Conservation (phyloP, 1,140 invertebrate species). For the Microplitis mediator region DNA sequence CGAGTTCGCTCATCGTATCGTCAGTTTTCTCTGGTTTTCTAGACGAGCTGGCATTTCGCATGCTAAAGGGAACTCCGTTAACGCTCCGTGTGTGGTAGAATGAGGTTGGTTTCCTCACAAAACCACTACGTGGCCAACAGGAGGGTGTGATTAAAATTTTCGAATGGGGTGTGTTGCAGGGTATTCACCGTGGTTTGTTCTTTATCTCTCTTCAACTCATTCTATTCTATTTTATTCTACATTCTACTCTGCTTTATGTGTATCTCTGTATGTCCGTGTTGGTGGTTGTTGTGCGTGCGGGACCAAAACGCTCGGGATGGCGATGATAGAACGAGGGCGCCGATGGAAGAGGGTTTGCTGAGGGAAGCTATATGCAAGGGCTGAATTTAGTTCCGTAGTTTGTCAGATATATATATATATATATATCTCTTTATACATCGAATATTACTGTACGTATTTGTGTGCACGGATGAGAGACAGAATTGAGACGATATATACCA, state of each 20-base stretch:
- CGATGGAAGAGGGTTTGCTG: background rate
- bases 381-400: background rate
- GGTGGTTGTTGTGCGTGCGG: constrained; percentile 14
- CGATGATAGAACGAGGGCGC: background rate
- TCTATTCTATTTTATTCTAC: background rate
- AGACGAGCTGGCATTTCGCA: too few species aligned
- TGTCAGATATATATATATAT: too few species aligned
- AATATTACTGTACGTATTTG: background rate
- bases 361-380: background rate
- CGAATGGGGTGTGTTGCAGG: constrained; percentile 1
- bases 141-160: constrained; percentile 31
- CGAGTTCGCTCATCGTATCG: too few species aligned
- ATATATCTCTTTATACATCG: too few species aligned
- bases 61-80: too few species aligned
- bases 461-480: background rate
- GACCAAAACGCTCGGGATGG: background rate
- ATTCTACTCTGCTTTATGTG: background rate
- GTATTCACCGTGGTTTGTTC: constrained; percentile 13
- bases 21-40: too few species aligned
- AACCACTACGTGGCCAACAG: constrained; percentile 1
- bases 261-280: background rate
- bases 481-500: constrained; percentile 5
- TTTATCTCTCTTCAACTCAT: background rate
- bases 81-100: background rate
- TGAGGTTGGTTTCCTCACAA: constrained; percentile 24